These are phyloP conservation scores for Dasysyrphus tricinctus DNA, from an alignment of 2,888 invertebrate species.

Conservation along the genomic window DNA sequence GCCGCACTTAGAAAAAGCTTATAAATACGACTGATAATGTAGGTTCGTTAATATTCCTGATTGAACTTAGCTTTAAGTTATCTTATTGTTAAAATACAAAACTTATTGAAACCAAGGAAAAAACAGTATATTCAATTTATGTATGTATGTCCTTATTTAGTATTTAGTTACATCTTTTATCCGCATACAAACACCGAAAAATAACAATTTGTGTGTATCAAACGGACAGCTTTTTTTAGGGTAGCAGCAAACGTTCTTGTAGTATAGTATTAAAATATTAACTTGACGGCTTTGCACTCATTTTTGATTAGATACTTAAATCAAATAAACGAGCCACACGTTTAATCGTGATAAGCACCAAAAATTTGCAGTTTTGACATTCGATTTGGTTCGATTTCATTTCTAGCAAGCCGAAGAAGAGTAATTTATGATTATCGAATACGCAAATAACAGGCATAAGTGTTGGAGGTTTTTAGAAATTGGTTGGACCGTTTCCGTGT, in stretches of 20 bases:
- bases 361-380: slow-evolving; percentile 38
- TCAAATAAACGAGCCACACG: slow-evolving; percentile 31
- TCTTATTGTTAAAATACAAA: too few species aligned
- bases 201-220: neutral
- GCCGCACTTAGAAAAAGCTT: too few species aligned
- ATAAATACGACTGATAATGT: too few species aligned
- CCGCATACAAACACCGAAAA: too few species aligned
- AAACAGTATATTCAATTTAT: too few species aligned
- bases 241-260: too few species aligned
- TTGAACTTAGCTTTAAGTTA: too few species aligned
- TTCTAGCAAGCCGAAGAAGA: slow-evolving; percentile 34
- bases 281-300: neutral
- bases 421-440: slow-evolving; percentile 68
- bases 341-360: neutral
- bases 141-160: too few species aligned
- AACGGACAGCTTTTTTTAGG: neutral
- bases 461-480: slow-evolving; percentile 41
- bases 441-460: slow-evolving; percentile 61
- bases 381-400: slow-evolving; percentile 45
- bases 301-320: slow-evolving; percentile 57
- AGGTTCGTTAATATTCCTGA: too few species aligned
- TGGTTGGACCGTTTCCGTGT: slow-evolving; percentile 28
- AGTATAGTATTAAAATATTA: slow-evolving; percentile 10
- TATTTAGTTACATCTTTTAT: too few species aligned
- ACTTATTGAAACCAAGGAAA: too few species aligned